Conservation (phyloP, 2,113 vertebrate genomes). For the Rhipidura dahli region DNA sequence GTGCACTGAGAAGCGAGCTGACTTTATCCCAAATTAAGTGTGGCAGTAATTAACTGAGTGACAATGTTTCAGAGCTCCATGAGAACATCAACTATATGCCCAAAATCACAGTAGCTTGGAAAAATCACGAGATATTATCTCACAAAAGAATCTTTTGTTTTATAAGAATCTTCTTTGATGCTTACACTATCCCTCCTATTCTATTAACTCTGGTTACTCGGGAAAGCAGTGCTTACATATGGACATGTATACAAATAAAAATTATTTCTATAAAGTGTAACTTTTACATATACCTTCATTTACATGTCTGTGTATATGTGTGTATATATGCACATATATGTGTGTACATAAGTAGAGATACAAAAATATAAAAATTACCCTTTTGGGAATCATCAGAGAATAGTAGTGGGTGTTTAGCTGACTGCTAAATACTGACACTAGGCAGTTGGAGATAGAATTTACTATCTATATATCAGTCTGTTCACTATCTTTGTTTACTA, state of each 20-base stretch:
- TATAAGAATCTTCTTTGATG: background rate
- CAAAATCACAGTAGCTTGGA: background rate
- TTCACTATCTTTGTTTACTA: no score
- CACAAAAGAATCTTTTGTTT: background rate
- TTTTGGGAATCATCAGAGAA: background rate
- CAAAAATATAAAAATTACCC: background rate
- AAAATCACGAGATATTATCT: background rate
- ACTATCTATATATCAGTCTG: no score
- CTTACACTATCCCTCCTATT: background rate
- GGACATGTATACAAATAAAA: background rate
- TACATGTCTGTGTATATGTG: accelerated
- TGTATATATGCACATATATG: accelerated
- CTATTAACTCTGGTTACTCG: background rate
- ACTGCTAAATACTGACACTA: background rate
- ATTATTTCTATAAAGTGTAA: background rate
- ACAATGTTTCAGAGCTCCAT: background rate
- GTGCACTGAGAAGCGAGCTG: background rate
- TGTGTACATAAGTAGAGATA: accelerated
- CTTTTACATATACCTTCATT: background rate
- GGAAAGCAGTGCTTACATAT: background rate
- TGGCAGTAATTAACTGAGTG: background rate
- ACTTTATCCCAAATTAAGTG: background rate
- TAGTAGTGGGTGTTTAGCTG: background rate
- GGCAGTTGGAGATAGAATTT: background rate
- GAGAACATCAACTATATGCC: background rate